Conservation (phyloP, 2,797 vertebrate species). For the Morus bassanus region DNA sequence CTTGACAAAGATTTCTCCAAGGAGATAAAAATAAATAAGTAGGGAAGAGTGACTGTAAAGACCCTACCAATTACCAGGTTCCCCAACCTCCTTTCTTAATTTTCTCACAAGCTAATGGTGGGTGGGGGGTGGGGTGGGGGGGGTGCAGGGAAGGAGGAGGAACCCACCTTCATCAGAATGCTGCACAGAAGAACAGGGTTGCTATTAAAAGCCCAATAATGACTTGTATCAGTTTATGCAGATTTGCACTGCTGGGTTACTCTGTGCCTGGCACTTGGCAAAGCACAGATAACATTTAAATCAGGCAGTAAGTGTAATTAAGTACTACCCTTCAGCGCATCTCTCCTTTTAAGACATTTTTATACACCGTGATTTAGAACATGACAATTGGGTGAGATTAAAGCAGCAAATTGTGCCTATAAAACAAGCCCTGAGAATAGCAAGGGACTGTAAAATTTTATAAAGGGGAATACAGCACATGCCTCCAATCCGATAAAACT, state of each 20-base stretch:
- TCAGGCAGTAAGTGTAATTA: constrained; percentile 80
- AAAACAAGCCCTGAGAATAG: constrained; percentile 78
- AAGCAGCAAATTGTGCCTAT: constrained; percentile 79
- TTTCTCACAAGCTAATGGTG: neutral
- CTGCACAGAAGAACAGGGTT: constrained; percentile 20
- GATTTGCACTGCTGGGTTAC: constrained; percentile 64
- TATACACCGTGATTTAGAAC: constrained; percentile 78
- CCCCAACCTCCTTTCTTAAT: neutral
- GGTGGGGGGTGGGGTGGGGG: constrained; percentile 23
- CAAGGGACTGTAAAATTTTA: constrained; percentile 77
- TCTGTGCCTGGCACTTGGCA: constrained; percentile 61
- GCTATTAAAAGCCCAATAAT: constrained; percentile 69
- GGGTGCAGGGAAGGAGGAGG: constrained; percentile 15
- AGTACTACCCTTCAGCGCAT: constrained; percentile 74
- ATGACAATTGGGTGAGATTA: constrained; percentile 79
- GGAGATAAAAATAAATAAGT: neutral
- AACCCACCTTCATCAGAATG: constrained; percentile 36
- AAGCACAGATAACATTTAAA: constrained; percentile 74
- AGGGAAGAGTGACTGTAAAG: neutral
- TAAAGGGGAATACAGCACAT: constrained; percentile 75
- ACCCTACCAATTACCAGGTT: constrained; percentile 13
- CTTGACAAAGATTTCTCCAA: constrained; percentile 1
- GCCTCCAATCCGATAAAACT: constrained; percentile 75
- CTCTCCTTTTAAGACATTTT: constrained; percentile 77
- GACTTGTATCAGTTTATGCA: constrained; percentile 72